phyloP scores from a whole-genome alignment of 2,888 invertebrate genomes.

The Cremastinae sp. region DNA sequence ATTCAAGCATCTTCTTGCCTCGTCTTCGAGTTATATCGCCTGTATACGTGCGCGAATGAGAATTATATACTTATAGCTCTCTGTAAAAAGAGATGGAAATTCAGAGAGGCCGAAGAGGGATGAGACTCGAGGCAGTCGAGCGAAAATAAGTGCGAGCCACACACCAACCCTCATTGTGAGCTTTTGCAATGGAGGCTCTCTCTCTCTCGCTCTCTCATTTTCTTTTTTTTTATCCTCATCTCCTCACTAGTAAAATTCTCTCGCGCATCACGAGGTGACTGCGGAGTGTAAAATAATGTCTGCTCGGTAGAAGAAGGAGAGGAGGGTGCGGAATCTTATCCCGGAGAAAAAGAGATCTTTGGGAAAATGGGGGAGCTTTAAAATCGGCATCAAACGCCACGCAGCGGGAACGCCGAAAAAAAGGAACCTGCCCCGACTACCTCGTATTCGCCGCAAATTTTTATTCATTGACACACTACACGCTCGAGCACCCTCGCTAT shows the following conservation, averaged over 20 bases:
- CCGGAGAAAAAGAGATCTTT: slow-evolving; percentile 30
- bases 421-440: slow-evolving; percentile 64
- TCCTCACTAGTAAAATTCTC: slow-evolving; percentile 45
- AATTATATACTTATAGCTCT: slow-evolving; percentile 2
- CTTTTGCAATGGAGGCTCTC: slow-evolving; percentile 64
- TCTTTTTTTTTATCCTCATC: slow-evolving; percentile 32
- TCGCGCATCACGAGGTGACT: slow-evolving; percentile 55
- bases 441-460: slow-evolving; percentile 72
- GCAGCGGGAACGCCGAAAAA: slow-evolving; percentile 41
- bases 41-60: slow-evolving; percentile 4
- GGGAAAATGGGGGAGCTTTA: slow-evolving; percentile 69
- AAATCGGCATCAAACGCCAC: slow-evolving; percentile 77
- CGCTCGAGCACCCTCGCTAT: slow-evolving; percentile 71
- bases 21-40: slow-evolving; percentile 17
- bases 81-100: slow-evolving; percentile 20
- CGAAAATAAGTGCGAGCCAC: slow-evolving; percentile 78
- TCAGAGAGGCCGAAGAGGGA: slow-evolving; percentile 30
- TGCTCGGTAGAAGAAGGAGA: slow-evolving; percentile 40
- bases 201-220: slow-evolving; percentile 39
- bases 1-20: slow-evolving; percentile 45
- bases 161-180: slow-evolving; percentile 76
- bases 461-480: slow-evolving; percentile 79
- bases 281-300: slow-evolving; percentile 72
- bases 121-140: slow-evolving; percentile 69
- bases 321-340: slow-evolving; percentile 33